Conservation (phyloP, 2,113 vertebrate species). For the Elachura formosa region DNA sequence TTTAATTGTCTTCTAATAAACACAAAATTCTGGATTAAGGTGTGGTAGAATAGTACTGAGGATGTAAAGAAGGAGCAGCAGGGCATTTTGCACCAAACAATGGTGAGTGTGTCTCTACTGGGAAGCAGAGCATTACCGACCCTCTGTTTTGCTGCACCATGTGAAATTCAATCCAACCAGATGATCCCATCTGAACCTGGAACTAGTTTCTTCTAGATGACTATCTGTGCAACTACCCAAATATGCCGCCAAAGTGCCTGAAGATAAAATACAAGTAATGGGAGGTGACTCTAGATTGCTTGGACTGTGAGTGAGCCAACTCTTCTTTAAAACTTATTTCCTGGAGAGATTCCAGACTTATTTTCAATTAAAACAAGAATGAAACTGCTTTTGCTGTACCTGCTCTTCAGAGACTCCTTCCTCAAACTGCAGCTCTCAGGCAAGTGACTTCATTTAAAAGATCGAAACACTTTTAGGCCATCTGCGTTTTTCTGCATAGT, state of each 20-base stretch:
- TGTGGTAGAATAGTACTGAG: background rate
- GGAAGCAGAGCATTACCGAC: background rate
- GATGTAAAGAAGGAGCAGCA: background rate
- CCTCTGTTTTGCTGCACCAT: background rate
- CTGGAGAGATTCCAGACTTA: slow-evolving; percentile 4
- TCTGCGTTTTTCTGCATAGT: slow-evolving; percentile 50
- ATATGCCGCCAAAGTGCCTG: background rate
- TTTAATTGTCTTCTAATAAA: background rate
- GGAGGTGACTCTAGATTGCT: background rate
- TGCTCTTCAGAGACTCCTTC: background rate
- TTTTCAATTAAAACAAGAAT: background rate
- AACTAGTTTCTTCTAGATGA: background rate
- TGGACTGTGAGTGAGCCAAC: background rate
- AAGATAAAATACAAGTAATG: slow-evolving; percentile 3
- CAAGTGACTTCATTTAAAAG: slow-evolving; percentile 33
- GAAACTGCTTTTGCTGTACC: background rate
- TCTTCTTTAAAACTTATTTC: background rate
- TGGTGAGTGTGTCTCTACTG: background rate
- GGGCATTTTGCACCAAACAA: background rate
- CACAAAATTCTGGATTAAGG: background rate
- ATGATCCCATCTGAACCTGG: background rate
- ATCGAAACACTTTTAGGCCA: slow-evolving; percentile 38
- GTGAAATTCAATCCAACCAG: background rate
- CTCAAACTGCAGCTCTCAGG: background rate
- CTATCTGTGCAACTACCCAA: background rate